Evolutionary conservation across 2,888 invertebrate genomes (phyloP).

Genomic region (Hofmannophila pseudospretella): DNA sequence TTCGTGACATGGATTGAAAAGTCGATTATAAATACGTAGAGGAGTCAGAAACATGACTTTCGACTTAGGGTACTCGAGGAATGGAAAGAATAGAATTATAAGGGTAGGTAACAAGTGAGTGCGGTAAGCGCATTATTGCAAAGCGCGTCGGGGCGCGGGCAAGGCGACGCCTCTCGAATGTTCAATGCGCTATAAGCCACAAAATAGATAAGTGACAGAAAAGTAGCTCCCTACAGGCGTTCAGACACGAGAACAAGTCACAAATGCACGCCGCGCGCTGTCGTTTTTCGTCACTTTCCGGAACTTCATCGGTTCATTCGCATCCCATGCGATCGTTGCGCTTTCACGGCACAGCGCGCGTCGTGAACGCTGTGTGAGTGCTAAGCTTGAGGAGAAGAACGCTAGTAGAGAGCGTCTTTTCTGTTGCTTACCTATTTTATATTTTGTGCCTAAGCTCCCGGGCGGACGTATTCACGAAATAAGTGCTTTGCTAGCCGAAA

Average conservation of each 20-base stretch:
- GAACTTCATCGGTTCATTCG: too few species aligned
- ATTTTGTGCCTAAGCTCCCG: constrained; percentile 58
- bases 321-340: too few species aligned
- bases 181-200: constrained; percentile 68
- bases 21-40: constrained; percentile 2
- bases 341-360: too few species aligned
- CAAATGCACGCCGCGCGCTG: too few species aligned
- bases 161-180: constrained; percentile 56
- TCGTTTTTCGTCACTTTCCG: too few species aligned
- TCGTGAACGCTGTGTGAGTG: too few species aligned
- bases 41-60: constrained; percentile 56
- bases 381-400: too few species aligned
- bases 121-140: constrained; percentile 71
- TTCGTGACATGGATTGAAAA: constrained; percentile 1
- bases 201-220: too few species aligned
- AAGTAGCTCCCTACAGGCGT: too few species aligned
- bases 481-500: constrained; percentile 62
- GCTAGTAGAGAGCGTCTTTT: too few species aligned
- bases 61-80: constrained; percentile 51
- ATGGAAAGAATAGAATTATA: constrained; percentile 59
- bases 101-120: constrained; percentile 54
- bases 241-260: too few species aligned
- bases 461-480: constrained; percentile 54
- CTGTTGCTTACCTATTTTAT: too few species aligned
- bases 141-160: constrained; percentile 42